Percentiles rank a stretch among this genome's conserved stretches.
phyloP scores from a whole-genome alignment of 2,797 vertebrate species.

The Girardinus metallicus region DNA sequence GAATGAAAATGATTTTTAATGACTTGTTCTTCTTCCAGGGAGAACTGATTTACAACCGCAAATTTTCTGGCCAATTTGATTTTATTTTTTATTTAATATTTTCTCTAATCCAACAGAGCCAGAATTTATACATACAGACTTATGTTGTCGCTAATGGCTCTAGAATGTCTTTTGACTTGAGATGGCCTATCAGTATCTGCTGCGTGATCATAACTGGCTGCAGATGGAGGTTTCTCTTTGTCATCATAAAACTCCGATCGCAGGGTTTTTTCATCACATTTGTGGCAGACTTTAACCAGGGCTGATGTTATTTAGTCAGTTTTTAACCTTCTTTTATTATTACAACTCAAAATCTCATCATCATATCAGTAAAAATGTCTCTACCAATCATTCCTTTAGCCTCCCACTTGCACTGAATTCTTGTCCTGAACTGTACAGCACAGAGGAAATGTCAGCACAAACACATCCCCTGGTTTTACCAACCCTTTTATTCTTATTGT shows the following conservation, averaged over 20 bases:
- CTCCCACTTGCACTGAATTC: neutral
- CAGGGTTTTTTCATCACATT: neutral
- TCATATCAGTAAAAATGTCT: neutral
- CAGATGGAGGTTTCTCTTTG: neutral
- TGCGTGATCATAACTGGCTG: neutral
- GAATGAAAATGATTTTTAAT: neutral
- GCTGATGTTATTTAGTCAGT: neutral
- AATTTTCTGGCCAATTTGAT: neutral
- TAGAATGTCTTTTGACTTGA: neutral
- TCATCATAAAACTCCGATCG: neutral
- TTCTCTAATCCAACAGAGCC: neutral
- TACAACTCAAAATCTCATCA: neutral
- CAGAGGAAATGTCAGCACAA: neutral
- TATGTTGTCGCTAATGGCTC: neutral
- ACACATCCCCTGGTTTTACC: neutral
- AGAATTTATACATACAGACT: neutral
- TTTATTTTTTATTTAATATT: slow-evolving; percentile 4
- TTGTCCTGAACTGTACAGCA: neutral
- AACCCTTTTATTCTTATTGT: neutral
- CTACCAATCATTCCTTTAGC: neutral
- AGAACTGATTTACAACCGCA: neutral
- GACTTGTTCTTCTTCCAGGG: neutral
- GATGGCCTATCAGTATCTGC: neutral
- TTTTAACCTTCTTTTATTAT: neutral
- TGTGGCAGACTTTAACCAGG: neutral